Evolutionary conservation across 2,113 vertebrate genomes (phyloP), one percentile per base, ranked within the genome.

Genomic region (Serinus canaria): DNA sequence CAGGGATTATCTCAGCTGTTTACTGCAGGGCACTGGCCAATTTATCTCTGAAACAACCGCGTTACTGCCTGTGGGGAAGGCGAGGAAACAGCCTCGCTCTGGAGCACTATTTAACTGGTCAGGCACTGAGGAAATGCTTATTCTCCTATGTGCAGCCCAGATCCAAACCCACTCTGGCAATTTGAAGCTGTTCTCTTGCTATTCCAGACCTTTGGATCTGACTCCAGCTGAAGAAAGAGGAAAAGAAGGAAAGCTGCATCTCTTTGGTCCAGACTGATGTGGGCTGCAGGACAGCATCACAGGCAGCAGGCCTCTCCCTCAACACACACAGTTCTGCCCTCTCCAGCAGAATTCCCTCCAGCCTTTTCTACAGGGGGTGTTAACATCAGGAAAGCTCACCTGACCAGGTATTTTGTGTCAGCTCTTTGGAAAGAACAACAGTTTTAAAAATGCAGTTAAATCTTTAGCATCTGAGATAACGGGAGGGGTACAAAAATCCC

Each of bases 1-100:
- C 73, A 82, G 94, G 93, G 89, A 96, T 82, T 90, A 90, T 67
- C 67, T 85, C 25, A 73, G 75, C 93, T 72, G 35, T 83, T 96
- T 92, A 87, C 89, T 91, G 89, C 81, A 56, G 59, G 59, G 75
- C 78, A 93, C 46, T 0, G 2, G 87, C 60, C 87, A 94, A 97
- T 96, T 93, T 86, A 88, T 95, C 94, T 94, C 80, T 70, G 66
- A 94, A 95, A 95, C 30, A 88, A 92, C 84, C 4, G 0, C 6
- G 23, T 47, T 74, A 44, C 75, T 77, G 94, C 93, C 87, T 55
- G 93, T 59, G 67, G 90, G 87, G 87, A 95, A 47, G 68, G 49
- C 0, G 0, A 91, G 83, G 84, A 59, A 95, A 64, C 72, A 90
- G 72, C 58, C 67, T 76, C 3, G 5, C 55, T 69, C 37, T 7